These are phyloP conservation scores for Tinamus guttatus DNA, from an alignment of 2,113 vertebrate species.

Conservation along the genomic window DNA sequence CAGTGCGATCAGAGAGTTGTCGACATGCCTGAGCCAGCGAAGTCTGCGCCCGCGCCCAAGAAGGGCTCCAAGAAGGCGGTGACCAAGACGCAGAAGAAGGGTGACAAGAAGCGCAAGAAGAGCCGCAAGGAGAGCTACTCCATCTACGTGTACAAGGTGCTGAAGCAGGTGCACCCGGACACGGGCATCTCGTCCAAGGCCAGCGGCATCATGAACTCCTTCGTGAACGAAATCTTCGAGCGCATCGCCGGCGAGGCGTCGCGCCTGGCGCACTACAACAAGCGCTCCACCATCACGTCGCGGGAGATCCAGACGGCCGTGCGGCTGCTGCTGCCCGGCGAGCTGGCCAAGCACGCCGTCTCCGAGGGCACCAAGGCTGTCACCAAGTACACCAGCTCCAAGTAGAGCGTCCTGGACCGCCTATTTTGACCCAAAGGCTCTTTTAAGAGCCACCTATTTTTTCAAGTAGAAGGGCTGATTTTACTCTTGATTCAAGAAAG, in stretches of 20 bases:
- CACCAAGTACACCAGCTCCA: slow-evolving; percentile 84
- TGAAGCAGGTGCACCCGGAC: slow-evolving; percentile 79
- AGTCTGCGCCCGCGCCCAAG: slow-evolving; percentile 70
- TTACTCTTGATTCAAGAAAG: too few species aligned
- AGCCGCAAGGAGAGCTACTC: slow-evolving; percentile 81
- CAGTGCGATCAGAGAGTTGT: fast-evolving
- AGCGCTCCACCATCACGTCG: slow-evolving; percentile 75
- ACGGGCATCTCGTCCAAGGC: slow-evolving; percentile 78
- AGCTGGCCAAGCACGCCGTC: slow-evolving; percentile 84
- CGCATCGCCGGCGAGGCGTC: slow-evolving; percentile 62
- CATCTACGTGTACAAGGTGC: slow-evolving; percentile 81
- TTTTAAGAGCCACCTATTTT: slow-evolving; percentile 71
- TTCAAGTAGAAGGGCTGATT: too few species aligned
- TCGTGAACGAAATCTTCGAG: slow-evolving; percentile 76
- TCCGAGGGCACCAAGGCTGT: slow-evolving; percentile 86
- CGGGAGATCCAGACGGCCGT: slow-evolving; percentile 41
- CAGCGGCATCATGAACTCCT: slow-evolving; percentile 72
- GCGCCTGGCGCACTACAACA: slow-evolving; percentile 76
- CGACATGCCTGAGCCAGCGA: slow-evolving; percentile 34
- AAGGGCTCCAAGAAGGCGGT: slow-evolving; percentile 80
- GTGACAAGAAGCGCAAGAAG: slow-evolving; percentile 76
- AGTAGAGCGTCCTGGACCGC: slow-evolving; percentile 29
- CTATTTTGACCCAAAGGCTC: slow-evolving; percentile 59
- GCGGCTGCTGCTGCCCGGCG: slow-evolving; percentile 38
- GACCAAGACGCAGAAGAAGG: slow-evolving; percentile 79